phyloP scores from a whole-genome alignment of 92 coral and sea anemone genomes.

The Pocillopora grandis region DNA sequence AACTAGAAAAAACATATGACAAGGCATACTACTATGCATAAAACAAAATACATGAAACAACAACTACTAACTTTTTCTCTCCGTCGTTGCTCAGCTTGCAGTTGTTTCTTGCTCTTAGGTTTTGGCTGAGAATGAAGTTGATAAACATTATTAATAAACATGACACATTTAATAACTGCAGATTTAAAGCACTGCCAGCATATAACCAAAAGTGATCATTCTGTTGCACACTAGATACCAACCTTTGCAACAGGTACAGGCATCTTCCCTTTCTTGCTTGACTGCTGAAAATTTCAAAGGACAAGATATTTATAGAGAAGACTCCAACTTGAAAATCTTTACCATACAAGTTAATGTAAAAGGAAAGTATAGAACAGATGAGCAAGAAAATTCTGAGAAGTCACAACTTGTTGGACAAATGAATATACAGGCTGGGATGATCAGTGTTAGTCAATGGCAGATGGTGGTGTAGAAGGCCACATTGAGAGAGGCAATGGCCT shows the following conservation, averaged over 20 bases:
- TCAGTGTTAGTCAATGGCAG: no score
- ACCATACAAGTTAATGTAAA: not conserved
- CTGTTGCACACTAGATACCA: not conserved
- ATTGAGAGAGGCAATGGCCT: no score
- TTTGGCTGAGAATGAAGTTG: slow-evolving; percentile 67
- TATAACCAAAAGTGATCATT: not conserved
- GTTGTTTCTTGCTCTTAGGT: slow-evolving; percentile 97
- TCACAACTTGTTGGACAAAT: no score
- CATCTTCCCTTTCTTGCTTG: slow-evolving; percentile 87
- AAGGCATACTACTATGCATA: no score
- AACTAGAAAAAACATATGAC: not conserved
- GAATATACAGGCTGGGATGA: no score
- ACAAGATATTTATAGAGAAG: not conserved
- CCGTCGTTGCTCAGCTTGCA: slow-evolving; percentile 95
- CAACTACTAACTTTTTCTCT: slow-evolving; percentile 72
- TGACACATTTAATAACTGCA: no score
- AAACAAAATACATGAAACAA: not conserved
- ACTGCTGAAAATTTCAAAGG: slow-evolving; percentile 57
- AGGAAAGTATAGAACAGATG: no score
- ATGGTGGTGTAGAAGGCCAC: no score
- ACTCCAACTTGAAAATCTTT: not conserved
- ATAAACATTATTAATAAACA: not conserved
- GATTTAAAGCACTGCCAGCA: not conserved
- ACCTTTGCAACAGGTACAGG: slow-evolving; percentile 97
- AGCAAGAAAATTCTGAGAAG: no score